Evolutionary conservation across 2,113 vertebrate genomes (phyloP).

Genomic region (Grus americana): DNA sequence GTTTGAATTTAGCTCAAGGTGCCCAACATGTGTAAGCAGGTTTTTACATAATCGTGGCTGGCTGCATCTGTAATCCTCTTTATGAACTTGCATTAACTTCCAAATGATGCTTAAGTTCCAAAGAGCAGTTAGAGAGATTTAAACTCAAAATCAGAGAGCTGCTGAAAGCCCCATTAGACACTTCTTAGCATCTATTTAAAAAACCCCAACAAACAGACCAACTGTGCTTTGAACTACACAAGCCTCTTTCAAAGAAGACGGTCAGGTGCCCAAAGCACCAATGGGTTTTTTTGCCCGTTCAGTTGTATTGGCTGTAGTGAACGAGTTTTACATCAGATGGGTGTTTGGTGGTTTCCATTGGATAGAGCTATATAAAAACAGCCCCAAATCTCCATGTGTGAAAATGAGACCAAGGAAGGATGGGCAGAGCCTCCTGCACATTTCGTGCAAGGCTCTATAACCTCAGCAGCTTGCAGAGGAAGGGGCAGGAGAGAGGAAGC

Average conservation of each 20-base stretch:
- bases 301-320: not conserved
- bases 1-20: not conserved
- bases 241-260: not conserved
- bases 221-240: not conserved
- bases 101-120: not conserved
- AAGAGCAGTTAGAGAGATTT: constrained; percentile 11
- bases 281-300: not conserved
- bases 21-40: not conserved
- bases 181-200: not conserved
- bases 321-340: not conserved
- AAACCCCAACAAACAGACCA: not conserved
- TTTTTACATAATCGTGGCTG: not conserved
- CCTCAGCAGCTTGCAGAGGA: not conserved
- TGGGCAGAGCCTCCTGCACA: not conserved
- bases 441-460: not conserved
- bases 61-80: not conserved
- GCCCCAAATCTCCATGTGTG: not conserved
- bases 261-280: not conserved
- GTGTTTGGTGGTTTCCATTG: not conserved
- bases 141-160: not conserved
- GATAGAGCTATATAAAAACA: not conserved
- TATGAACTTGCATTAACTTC: not conserved
- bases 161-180: not conserved
- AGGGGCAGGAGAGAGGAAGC: not conserved
- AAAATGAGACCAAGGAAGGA: not conserved